phyloP scores from a whole-genome alignment of 30 jellyfish, hydroid and myxozoan species.

The Mastigias papua region DNA sequence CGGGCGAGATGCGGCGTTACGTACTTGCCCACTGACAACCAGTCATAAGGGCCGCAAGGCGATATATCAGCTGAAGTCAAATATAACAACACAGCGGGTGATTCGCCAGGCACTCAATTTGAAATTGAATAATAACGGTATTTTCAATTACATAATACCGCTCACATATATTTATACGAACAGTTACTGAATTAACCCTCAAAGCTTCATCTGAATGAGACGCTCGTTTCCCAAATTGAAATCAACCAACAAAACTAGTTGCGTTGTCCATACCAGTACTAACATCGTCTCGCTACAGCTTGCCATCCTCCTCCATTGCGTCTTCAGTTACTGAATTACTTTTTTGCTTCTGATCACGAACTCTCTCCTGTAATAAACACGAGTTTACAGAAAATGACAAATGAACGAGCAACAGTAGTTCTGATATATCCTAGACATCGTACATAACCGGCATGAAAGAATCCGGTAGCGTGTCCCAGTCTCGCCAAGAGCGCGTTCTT shows the following conservation, averaged over 20 bases:
- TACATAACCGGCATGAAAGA: no score
- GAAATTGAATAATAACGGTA: not conserved
- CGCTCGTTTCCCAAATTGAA: slow-evolving; percentile 18
- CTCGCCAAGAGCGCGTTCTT: no score
- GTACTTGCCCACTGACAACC: not conserved
- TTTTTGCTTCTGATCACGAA: slow-evolving; percentile 37
- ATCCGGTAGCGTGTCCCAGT: no score
- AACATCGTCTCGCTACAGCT: slow-evolving; percentile 11
- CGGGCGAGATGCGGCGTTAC: not conserved
- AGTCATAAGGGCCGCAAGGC: not conserved
- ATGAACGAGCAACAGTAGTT: no score
- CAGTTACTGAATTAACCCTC: not conserved
- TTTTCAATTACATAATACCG: not conserved
- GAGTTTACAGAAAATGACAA: not conserved
- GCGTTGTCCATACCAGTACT: slow-evolving; percentile 32
- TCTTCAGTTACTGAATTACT: not conserved
- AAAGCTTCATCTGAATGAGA: not conserved
- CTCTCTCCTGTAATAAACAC: slow-evolving; percentile 13
- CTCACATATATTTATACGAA: not conserved
- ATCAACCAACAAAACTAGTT: slow-evolving; percentile 15
- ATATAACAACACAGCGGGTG: no score
- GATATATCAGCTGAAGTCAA: not conserved
- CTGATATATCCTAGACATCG: no score
- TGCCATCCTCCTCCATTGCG: slow-evolving; percentile 28
- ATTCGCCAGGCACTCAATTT: not conserved